Evolutionary conservation across 2,797 vertebrate genomes (phyloP).

Genomic region (Amazona finschi): DNA sequence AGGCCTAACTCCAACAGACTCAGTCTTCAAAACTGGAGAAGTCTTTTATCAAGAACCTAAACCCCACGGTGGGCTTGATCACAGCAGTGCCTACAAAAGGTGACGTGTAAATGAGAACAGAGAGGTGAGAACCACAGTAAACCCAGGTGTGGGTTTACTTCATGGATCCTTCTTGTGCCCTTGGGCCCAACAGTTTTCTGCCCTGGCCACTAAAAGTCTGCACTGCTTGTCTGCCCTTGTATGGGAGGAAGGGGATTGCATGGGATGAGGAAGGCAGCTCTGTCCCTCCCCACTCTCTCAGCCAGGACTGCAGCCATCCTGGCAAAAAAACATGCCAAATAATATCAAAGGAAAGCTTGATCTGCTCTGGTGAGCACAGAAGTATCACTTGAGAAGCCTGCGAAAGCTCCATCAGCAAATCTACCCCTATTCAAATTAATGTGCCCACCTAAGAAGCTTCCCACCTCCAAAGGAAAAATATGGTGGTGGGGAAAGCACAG

Average conservation of each 20-base stretch:
- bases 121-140: neutral
- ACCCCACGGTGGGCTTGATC: neutral
- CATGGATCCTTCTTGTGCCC: neutral
- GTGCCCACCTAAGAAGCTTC: neutral
- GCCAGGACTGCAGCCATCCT: neutral
- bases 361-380: neutral
- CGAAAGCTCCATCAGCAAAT: neutral
- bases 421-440: neutral
- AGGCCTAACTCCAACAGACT: neutral
- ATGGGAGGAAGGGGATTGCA: neutral
- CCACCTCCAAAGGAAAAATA: neutral
- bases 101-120: neutral
- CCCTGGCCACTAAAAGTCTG: neutral
- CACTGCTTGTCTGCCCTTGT: accelerated
- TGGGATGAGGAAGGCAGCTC: neutral
- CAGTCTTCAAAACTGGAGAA: neutral
- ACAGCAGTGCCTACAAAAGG: neutral
- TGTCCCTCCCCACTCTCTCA: neutral
- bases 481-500: accelerated
- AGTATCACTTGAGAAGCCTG: neutral
- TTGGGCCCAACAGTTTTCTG: neutral
- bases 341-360: neutral
- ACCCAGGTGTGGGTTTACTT: neutral
- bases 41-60: neutral
- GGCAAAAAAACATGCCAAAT: neutral